These are phyloP conservation scores for Sebastes trivittatus DNA, from an alignment of 2,797 vertebrate genomes.

Conservation along the genomic window DNA sequence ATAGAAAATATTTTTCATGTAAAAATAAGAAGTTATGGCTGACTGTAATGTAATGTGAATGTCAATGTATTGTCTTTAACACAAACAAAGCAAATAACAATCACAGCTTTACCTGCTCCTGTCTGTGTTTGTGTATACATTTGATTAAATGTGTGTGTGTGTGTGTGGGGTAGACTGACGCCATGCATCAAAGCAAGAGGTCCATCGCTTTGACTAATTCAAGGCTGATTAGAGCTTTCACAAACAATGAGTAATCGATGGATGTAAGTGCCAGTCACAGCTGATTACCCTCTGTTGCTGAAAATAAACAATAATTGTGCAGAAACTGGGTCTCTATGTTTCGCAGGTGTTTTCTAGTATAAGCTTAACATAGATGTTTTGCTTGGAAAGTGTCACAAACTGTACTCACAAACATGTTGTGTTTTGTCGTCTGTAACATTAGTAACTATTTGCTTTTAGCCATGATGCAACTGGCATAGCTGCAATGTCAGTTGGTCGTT, in stretches of 20 bases:
- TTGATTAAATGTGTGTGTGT: not conserved
- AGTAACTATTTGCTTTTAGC: not conserved
- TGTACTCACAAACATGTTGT: not conserved
- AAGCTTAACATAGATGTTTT: not conserved
- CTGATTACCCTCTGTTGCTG: not conserved
- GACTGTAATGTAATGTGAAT: not conserved
- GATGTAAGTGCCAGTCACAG: not conserved
- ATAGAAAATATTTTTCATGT: not conserved
- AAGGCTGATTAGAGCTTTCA: slow-evolving; percentile 11
- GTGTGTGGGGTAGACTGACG: not conserved
- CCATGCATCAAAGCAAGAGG: not conserved
- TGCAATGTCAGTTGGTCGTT: not conserved
- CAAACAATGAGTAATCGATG: slow-evolving; percentile 19
- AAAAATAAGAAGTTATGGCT: not conserved
- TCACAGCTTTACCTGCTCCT: not conserved
- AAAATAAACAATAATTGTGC: slow-evolving; percentile 2
- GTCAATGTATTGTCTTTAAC: not conserved
- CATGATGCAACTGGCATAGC: not conserved
- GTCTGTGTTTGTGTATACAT: not conserved
- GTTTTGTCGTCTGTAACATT: not conserved
- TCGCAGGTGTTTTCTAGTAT: not conserved
- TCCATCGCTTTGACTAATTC: slow-evolving; percentile 1
- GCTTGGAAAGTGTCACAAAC: not conserved
- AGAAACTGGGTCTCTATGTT: not conserved
- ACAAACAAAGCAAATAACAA: not conserved